Conservation (phyloP, 2,888 invertebrate genomes). For the Acanthosepion esculentum region DNA sequence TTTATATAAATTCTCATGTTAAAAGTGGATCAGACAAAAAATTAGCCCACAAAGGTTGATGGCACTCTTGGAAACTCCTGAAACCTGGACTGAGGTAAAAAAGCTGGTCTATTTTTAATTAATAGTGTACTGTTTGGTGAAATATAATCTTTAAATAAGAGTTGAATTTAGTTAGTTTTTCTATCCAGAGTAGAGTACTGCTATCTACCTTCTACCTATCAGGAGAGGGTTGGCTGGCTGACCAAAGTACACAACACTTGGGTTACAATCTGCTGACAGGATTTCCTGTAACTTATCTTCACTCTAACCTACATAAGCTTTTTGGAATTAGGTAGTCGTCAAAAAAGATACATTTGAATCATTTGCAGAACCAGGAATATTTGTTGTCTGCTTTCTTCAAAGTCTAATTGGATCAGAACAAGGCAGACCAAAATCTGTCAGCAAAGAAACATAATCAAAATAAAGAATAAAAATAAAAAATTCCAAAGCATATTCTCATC, state of each 20-base stretch:
- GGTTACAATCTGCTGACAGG: background rate
- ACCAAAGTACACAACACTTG: constrained; percentile 16
- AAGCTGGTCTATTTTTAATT: no score
- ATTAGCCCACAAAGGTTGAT: no score
- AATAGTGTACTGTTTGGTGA: no score
- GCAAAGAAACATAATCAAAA: background rate
- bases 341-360: background rate
- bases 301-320: background rate
- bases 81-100: no score
- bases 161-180: background rate
- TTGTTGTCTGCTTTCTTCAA: no score
- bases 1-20: no score
- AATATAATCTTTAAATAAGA: no score
- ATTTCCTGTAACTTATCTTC: constrained; percentile 33
- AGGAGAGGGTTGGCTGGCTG: background rate
- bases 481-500: background rate
- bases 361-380: background rate
- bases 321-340: background rate
- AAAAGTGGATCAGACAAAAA: no score
- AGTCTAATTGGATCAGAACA: background rate
- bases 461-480: background rate
- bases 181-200: background rate
- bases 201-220: background rate
- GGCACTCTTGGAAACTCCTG: no score
- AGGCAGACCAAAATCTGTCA: background rate